A percentile compares a stretch with the other conserved stretches of the same genome.
phyloP scores from a whole-genome alignment of 2,797 vertebrate species.

The Lophius americanus region DNA sequence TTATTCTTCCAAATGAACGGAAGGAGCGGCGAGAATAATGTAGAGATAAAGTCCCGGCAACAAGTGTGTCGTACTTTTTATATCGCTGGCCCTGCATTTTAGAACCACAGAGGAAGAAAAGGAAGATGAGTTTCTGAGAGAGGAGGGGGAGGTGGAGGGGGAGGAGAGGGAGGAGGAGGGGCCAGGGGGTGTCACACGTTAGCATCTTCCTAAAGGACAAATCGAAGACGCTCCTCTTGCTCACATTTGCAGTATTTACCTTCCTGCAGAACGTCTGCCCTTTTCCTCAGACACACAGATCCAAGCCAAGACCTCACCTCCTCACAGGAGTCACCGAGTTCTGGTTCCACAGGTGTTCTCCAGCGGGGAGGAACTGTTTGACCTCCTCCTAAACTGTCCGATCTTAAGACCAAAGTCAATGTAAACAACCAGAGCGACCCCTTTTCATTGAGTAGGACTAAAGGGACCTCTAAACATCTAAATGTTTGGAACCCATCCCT shows the following conservation, averaged over 20 bases:
- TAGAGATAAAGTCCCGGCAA: constrained; percentile 78
- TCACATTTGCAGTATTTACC: constrained; percentile 82
- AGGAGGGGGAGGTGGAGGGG: constrained; percentile 26
- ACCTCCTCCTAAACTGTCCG: too few relatives aligned
- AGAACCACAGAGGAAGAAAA: constrained; percentile 54
- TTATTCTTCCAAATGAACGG: constrained; percentile 80
- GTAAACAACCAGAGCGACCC: too few relatives aligned
- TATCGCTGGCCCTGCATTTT: constrained; percentile 60
- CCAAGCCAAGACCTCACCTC: constrained; percentile 37
- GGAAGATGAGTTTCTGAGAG: constrained; percentile 48
- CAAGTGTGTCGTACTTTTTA: constrained; percentile 74
- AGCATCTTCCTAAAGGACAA: constrained; percentile 81
- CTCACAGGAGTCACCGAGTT: constrained; percentile 21
- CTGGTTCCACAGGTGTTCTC: neutral
- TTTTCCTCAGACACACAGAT: constrained; percentile 68
- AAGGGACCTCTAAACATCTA: too few relatives aligned
- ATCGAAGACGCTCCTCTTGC: constrained; percentile 73
- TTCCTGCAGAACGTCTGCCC: constrained; percentile 78
- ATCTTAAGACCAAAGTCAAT: too few relatives aligned
- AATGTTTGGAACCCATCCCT: too few relatives aligned
- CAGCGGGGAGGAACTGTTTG: too few relatives aligned
- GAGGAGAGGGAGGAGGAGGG: constrained; percentile 27
- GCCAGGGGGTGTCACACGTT: constrained; percentile 67
- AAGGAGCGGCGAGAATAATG: constrained; percentile 75
- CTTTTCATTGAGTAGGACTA: too few relatives aligned